phyloP scores from a whole-genome alignment of 1,140 invertebrate genomes.

The Papilio aristodemus region DNA sequence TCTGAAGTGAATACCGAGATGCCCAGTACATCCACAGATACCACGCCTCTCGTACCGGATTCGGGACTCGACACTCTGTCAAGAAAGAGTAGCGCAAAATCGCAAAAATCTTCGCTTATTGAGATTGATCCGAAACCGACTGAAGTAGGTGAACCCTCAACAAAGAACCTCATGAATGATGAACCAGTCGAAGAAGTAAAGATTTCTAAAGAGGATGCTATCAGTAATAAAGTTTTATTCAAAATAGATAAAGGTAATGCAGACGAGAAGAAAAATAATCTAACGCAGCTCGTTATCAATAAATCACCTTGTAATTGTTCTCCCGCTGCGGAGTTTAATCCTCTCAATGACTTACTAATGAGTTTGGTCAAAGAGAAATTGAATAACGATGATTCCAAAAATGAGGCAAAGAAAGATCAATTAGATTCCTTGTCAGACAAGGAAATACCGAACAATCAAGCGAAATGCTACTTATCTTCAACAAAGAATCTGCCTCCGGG shows the following conservation, averaged over 20 bases:
- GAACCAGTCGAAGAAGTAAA: constrained; percentile 60
- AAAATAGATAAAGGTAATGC: constrained; percentile 61
- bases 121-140: constrained; percentile 72
- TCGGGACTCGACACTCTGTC: constrained; percentile 69
- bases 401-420: constrained; percentile 82
- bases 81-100: constrained; percentile 77
- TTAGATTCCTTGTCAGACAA: constrained; percentile 77
- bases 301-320: constrained; percentile 70
- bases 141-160: constrained; percentile 58
- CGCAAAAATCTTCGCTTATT: constrained; percentile 70
- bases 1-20: constrained; percentile 57
- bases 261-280: constrained; percentile 72
- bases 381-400: constrained; percentile 81
- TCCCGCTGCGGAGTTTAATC: constrained; percentile 76
- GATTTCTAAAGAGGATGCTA: constrained; percentile 76
- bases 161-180: constrained; percentile 66
- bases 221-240: constrained; percentile 73
- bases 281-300: constrained; percentile 70
- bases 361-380: constrained; percentile 80
- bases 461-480: constrained; percentile 81
- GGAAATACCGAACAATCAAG: constrained; percentile 86
- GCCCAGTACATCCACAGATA: constrained; percentile 62
- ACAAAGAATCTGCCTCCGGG: constrained; percentile 89
- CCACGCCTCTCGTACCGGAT: constrained; percentile 52
- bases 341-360: constrained; percentile 75